Base-by-base conservation (phyloP, 2,113 vertebrate species). In the Osmerus eperlanus region DNA sequence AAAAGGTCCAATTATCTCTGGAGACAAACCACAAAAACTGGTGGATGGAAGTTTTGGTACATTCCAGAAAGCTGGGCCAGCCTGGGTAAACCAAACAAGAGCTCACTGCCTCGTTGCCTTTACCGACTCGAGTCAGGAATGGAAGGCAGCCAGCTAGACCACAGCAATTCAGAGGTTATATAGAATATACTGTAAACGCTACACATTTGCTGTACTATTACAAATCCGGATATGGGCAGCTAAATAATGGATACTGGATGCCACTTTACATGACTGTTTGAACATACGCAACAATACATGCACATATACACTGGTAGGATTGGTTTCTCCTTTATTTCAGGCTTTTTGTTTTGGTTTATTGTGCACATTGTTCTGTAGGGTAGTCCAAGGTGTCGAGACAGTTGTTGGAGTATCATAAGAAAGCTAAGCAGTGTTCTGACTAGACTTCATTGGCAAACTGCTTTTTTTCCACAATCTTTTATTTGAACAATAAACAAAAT, bases 401-500 rank as follows among this genome's bases (percentile, higher is more conserved):
- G 74, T 73, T 78, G 80, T 71, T 83, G 67, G 70, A 85, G 71
- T 70, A 79, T 78, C 41, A 81, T 67, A 84, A 83, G 82, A 83
- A 88, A 83, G 71, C 79, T 70, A 82, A 52, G 80, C 76, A 78
- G 73, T 87, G 77, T 21, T 82, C 23, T 32, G 67, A 87, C 85
- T 85, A 81, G 80, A 84, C 80, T 81, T 84, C 78, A 87, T 84
- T 73, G 85, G 81, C 83, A 89, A 90, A 90, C 76, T 82, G 80
- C 80, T 85, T 88, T 85, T 62, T 63, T 75, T 87, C 85, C 88
- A 90, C 89, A 91, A 86, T 85, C 81, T 78, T 91, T 91, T 92
- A 91, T 91, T 92, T 88, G 86, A 91, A 91, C 86, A 89, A 87
- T 83, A 89, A 90, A 86, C 83, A 87, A 86, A 90, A 89, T 82